A percentile compares a stretch with the other conserved stretches of the same genome.
Conservation (phyloP, 2,888 invertebrate genomes). For the Drosophila peninsularis region DNA sequence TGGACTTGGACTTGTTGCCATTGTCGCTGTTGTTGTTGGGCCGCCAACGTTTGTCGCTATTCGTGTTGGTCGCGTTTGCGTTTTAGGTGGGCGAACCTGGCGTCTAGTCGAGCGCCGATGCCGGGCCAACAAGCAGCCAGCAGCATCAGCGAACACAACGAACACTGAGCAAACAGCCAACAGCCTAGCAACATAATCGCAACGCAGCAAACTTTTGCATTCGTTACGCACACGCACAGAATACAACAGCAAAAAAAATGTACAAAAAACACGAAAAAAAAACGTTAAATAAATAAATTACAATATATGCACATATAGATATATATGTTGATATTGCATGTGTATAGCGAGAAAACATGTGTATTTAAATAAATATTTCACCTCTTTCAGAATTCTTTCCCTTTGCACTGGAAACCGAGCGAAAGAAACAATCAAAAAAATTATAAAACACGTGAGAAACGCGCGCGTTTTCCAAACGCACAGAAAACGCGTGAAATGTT, state of each 20-base stretch:
- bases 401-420: constrained; percentile 28
- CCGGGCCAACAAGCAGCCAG: constrained; percentile 35
- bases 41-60: constrained; percentile 52
- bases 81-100: constrained; percentile 75
- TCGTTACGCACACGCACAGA: constrained; percentile 61
- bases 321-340: constrained; percentile 5
- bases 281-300: constrained; percentile 33
- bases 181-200: constrained; percentile 31
- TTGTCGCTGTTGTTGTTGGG: constrained; percentile 24
- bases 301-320: neutral
- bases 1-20: constrained; percentile 68
- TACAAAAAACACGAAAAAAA: constrained; percentile 14
- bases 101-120: constrained; percentile 47
- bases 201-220: constrained; percentile 45
- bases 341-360: constrained; percentile 7
- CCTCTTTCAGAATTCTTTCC: constrained; percentile 42
- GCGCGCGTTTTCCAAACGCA: constrained; percentile 61
- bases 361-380: constrained; percentile 43
- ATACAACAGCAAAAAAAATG: constrained; percentile 12
- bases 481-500: constrained; percentile 22
- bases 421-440: constrained; percentile 29
- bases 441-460: constrained; percentile 8
- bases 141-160: neutral
- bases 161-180: constrained; percentile 11
- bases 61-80: constrained; percentile 42